Evolutionary conservation across 2,888 invertebrate genomes (phyloP).

Genomic region (Agrotis ipsilon): DNA sequence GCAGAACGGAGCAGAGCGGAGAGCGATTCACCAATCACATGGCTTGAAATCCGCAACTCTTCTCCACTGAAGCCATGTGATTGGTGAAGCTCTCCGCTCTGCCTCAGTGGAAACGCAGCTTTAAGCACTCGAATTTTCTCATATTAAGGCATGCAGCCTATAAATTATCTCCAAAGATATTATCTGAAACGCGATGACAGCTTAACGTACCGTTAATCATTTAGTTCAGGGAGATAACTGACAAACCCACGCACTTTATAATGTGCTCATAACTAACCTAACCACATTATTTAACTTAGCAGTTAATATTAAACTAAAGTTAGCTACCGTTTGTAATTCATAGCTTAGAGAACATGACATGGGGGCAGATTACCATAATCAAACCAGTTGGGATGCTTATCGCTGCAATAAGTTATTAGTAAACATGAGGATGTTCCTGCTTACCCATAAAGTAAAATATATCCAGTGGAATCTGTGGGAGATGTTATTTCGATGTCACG

Average conservation of each 20-base stretch:
- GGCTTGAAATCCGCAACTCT: too few species aligned
- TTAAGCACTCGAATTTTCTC: neutral
- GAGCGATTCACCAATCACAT: too few species aligned
- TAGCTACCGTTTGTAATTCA: constrained; percentile 57
- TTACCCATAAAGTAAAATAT: constrained; percentile 25
- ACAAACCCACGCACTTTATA: constrained; percentile 25
- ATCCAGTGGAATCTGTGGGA: too few species aligned
- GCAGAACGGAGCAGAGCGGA: too few species aligned
- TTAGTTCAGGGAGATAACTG: constrained; percentile 19
- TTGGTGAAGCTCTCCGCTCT: too few species aligned
- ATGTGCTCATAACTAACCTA: constrained; percentile 24
- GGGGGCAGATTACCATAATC: constrained; percentile 52
- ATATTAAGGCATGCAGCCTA: too few species aligned
- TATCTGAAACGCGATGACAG: constrained; percentile 24
- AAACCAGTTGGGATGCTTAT: constrained; percentile 36
- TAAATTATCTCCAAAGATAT: constrained; percentile 18
- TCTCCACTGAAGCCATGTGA: too few species aligned
- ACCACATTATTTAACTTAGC: constrained; percentile 34
- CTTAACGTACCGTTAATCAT: constrained; percentile 28
- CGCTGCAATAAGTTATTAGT: constrained; percentile 37
- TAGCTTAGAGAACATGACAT: constrained; percentile 42
- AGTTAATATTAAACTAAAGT: constrained; percentile 24
- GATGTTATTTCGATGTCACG: too few species aligned
- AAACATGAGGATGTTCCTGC: constrained; percentile 24
- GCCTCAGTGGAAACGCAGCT: too few species aligned